Base-by-base conservation (phyloP, 2,888 invertebrate genomes). In the Barypeithes pellucidus region DNA sequence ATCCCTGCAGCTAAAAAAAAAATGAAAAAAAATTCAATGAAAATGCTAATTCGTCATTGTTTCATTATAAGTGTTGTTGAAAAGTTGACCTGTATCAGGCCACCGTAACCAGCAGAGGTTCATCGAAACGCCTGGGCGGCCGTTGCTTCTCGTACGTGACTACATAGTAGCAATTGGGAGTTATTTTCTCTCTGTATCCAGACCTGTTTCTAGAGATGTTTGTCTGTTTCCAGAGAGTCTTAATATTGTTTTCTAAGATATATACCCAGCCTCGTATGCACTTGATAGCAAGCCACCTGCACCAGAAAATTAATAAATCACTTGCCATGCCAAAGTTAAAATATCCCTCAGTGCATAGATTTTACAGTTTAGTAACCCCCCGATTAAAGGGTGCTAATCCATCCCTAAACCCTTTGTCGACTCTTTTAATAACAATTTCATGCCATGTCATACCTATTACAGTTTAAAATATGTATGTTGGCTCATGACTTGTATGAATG, bases 381-480 rank as follows among this genome's bases (percentile, higher is more conserved):
- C 16, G 12, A n/a, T 59, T 29, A 11, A 76, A 72, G 84, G 83
- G 83, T 81, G 82, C 29, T 71, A 71, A 71, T 71, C 71, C 65
- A 60, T 12, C 52, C n/a, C 22, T 54, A 82, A 83, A 81, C 80
- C 83, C 81, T 81, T 84, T 83, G 84, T 84, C 81, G 81, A 79
- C 83, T 84, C 83, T 84, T 85, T 84, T 83, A 84, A 84, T 84
- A 82, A 79, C 82, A 80, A 85, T 85, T 85, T 85, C 84, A 85
- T 85, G 85, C 85, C 78, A 79, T 80, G 84, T 85, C 84, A 84
- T 84, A 82, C 80, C 79, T 82, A 82, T 84, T 83, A 83, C 78
- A 76, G 81, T 66, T 71, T 71, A 65, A 71, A 70, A 39, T 33
- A 22, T 81, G 84, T 22, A 18, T 52, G 22, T 16, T 47, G 60